Evolutionary conservation across 2,888 invertebrate genomes (phyloP).

Genomic region (Melanchra persicariae): DNA sequence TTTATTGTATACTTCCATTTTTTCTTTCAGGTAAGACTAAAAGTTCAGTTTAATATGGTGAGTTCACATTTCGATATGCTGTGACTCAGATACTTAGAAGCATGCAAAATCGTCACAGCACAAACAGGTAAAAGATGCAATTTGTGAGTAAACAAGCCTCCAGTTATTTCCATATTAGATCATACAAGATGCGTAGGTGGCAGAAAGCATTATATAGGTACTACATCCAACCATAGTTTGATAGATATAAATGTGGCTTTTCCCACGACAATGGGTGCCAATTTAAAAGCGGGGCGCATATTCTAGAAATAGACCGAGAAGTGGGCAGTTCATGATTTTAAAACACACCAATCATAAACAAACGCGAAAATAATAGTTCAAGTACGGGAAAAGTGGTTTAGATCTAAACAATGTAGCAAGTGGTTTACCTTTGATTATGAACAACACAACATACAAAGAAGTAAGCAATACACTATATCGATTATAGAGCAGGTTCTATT

Average conservation of each 20-base stretch:
- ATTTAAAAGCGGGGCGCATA: slow-evolving; percentile 70
- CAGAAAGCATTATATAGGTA: too few species aligned
- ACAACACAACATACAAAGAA: neutral
- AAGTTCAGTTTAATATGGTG: slow-evolving; percentile 68
- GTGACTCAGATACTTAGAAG: slow-evolving; percentile 73
- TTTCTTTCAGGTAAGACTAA: slow-evolving; percentile 67
- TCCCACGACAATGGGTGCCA: slow-evolving; percentile 75
- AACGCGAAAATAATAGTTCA: slow-evolving; percentile 53
- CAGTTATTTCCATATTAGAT: slow-evolving; percentile 66
- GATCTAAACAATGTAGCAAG: slow-evolving; percentile 22
- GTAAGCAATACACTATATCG: neutral
- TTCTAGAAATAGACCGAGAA: slow-evolving; percentile 70
- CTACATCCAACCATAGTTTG: slow-evolving; percentile 27
- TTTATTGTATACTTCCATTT: slow-evolving; percentile 71
- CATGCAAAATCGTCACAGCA: slow-evolving; percentile 54
- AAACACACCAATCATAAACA: slow-evolving; percentile 43
- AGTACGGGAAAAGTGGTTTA: slow-evolving; percentile 26
- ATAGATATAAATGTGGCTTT: slow-evolving; percentile 58
- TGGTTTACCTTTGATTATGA: slow-evolving; percentile 4
- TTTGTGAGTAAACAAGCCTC: slow-evolving; percentile 52
- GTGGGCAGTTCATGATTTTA: slow-evolving; percentile 53
- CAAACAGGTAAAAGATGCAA: slow-evolving; percentile 71
- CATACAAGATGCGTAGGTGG: slow-evolving; percentile 53
- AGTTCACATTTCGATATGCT: slow-evolving; percentile 65
- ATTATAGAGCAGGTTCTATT: too few species aligned